Evolutionary conservation across 1,140 invertebrate species (phyloP).

Genomic region (Ditylenchus dipsaci): DNA sequence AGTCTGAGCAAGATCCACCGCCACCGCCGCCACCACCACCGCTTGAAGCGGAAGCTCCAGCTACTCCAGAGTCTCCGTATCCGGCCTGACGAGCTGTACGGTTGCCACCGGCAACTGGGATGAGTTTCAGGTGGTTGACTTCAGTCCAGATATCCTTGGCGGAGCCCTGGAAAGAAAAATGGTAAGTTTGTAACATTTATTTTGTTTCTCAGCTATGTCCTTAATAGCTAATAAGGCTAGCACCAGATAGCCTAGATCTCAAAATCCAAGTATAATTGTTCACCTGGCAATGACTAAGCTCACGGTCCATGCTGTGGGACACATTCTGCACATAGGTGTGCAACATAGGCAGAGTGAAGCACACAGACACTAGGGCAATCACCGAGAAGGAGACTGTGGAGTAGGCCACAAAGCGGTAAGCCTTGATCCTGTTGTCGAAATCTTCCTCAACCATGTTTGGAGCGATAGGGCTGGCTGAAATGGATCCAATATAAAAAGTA

Average conservation of each 20-base stretch:
- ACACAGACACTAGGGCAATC: conserved; percentile 39
- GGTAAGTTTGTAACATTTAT: not conserved
- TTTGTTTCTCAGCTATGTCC: too few species aligned
- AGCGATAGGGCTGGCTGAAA: not conserved
- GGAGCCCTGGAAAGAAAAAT: conserved; percentile 43
- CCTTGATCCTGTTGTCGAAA: conserved; percentile 43
- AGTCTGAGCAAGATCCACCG: conserved; percentile 36
- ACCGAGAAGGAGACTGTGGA: conserved; percentile 48
- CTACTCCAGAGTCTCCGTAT: conserved; percentile 23
- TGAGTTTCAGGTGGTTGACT: conserved; percentile 50
- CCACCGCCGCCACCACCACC: conserved; percentile 35
- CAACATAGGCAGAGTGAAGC: conserved; percentile 54
- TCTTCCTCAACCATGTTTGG: conserved; percentile 18
- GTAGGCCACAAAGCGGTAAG: conserved; percentile 44
- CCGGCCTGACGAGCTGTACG: conserved; percentile 53
- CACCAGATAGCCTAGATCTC: not conserved
- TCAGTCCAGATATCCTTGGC: conserved; percentile 57
- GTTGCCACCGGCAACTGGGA: conserved; percentile 45
- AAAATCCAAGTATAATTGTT: conserved; percentile 15
- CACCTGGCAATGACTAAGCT: conserved; percentile 51
- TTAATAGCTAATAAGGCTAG: not conserved
- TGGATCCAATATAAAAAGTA: too few species aligned
- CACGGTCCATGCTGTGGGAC: conserved; percentile 49
- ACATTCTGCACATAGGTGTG: conserved; percentile 54
- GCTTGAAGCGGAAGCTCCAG: conserved; percentile 28